These are phyloP conservation scores for Dermatemys mawii DNA, from an alignment of 2,113 vertebrate species.

Conservation along the genomic window DNA sequence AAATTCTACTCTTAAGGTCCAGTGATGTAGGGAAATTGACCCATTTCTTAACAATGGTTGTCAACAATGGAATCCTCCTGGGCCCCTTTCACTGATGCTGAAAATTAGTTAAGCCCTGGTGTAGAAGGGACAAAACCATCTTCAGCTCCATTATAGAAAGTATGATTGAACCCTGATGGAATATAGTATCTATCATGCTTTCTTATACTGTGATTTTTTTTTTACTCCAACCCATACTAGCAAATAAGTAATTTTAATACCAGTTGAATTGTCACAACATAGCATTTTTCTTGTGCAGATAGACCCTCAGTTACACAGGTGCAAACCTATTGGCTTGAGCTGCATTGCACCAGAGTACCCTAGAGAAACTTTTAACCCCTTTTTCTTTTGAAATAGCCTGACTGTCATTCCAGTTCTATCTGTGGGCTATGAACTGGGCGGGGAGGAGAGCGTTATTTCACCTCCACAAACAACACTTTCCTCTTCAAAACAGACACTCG, in stretches of 20 bases:
- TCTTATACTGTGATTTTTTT: neutral
- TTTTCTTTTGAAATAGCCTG: neutral
- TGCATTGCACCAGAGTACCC: neutral
- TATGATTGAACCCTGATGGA: neutral
- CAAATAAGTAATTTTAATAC: neutral
- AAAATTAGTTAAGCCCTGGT: neutral
- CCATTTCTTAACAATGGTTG: neutral
- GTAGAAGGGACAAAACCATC: neutral
- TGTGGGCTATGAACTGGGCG: neutral
- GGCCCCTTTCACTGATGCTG: neutral
- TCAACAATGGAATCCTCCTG: neutral
- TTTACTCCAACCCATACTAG: neutral
- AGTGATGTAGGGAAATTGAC: neutral
- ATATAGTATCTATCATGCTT: fast-evolving
- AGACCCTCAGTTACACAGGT: neutral
- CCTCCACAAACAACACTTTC: neutral
- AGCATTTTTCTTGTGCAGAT: neutral
- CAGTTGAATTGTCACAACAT: conserved; percentile 1
- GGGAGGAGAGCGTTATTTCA: neutral
- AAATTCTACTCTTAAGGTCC: neutral
- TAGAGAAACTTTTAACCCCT: neutral
- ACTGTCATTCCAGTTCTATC: neutral
- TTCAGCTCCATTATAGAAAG: neutral
- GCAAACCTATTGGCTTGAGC: neutral
- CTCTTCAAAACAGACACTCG: neutral